These are phyloP conservation scores for Leucophenga montana DNA, from an alignment of 2,888 invertebrate genomes.

Conservation along the genomic window DNA sequence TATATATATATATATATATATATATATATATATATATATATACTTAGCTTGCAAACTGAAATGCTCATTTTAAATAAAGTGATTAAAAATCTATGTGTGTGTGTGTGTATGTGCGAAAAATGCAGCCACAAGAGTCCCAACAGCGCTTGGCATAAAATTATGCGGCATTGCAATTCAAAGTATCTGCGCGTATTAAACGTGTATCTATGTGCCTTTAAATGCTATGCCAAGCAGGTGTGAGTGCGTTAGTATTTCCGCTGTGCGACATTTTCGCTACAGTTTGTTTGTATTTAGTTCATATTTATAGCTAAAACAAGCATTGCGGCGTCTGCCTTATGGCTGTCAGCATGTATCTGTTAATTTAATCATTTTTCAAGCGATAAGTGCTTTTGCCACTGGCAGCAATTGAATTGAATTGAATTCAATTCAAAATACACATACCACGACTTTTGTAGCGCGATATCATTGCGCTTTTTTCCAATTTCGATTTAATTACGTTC, in stretches of 20 bases:
- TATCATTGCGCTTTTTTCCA: not conserved
- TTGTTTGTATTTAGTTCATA: too few species aligned
- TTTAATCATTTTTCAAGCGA: conserved; percentile 8
- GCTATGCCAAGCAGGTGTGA: not conserved
- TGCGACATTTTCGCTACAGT: not conserved
- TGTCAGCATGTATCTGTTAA: conserved; percentile 19
- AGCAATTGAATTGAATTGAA: not conserved
- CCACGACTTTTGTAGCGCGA: not conserved
- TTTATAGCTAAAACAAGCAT: not conserved
- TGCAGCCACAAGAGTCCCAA: too few species aligned
- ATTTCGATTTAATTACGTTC: conserved; percentile 8
- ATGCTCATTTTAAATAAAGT: conserved; percentile 61
- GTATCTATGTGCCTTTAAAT: not conserved
- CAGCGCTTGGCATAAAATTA: not conserved
- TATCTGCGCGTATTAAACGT: not conserved
- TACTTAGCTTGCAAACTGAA: not conserved
- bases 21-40: too few species aligned
- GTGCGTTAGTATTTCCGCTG: not conserved
- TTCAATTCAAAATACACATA: too few species aligned
- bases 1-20: too few species aligned
- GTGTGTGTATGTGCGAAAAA: conserved; percentile 9
- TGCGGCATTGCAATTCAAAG: not conserved
- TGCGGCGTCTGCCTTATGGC: not conserved
- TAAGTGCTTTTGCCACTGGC: conserved; percentile 8
- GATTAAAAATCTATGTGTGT: conserved; percentile 61